phyloP scores from a whole-genome alignment of 64 coral and sea anemone species.

The Pocillopora damicornis region DNA sequence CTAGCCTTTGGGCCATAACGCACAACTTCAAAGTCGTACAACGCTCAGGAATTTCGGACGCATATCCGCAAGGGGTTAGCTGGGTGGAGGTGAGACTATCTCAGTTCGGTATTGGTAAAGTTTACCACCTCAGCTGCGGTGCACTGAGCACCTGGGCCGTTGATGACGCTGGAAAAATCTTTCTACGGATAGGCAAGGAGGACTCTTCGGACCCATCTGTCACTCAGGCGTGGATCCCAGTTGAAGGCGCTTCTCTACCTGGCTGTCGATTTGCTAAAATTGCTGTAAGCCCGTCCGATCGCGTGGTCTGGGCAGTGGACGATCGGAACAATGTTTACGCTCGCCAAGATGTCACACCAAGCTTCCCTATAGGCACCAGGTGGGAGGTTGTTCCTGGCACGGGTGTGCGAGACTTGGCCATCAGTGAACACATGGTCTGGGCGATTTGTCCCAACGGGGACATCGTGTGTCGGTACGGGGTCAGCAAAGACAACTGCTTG shows the following conservation, averaged over 20 bases:
- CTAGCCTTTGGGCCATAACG: constrained; percentile 73
- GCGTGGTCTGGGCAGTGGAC: constrained; percentile 90
- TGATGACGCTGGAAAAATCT: constrained; percentile 69
- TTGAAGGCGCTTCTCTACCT: constrained; percentile 46
- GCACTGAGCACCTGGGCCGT: constrained; percentile 93
- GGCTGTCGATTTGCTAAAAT: constrained; percentile 74
- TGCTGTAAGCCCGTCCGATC: constrained; percentile 72
- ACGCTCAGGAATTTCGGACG: constrained; percentile 63
- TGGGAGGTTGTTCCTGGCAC: constrained; percentile 76
- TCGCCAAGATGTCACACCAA: constrained; percentile 60
- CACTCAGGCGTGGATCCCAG: constrained; percentile 81
- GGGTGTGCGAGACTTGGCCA: constrained; percentile 64
- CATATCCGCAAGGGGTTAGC: constrained; percentile 78
- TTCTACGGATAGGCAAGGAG: constrained; percentile 82
- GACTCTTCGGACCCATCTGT: constrained; percentile 39
- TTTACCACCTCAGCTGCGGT: constrained; percentile 83
- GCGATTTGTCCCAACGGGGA: constrained; percentile 80
- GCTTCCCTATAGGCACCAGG: constrained; percentile 68
- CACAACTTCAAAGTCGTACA: constrained; percentile 80
- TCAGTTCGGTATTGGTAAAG: constrained; percentile 61
- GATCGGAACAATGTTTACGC: constrained; percentile 85
- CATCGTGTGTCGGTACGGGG: constrained; percentile 89
- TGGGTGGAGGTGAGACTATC: constrained; percentile 57
- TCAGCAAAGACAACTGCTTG: constrained; percentile 61
- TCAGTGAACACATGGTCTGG: constrained; percentile 82